These are phyloP conservation scores for Psammodynastes pulverulentus DNA, from an alignment of 2,113 vertebrate genomes.

Conservation along the genomic window DNA sequence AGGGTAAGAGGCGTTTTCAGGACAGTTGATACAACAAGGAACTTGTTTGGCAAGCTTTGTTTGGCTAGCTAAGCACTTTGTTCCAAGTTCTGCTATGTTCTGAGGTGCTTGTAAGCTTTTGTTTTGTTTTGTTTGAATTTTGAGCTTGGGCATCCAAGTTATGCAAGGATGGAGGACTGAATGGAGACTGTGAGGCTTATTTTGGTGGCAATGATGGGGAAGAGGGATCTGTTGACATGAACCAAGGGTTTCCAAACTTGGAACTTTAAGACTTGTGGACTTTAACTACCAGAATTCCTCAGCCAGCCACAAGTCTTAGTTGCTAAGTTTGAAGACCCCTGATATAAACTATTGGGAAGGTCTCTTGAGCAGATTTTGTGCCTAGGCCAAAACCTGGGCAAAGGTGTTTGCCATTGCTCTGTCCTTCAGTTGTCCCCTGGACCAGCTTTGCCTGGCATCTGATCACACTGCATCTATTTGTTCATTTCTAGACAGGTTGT, in stretches of 20 bases:
- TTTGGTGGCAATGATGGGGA: neutral
- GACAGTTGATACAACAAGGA: neutral
- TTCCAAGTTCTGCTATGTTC: neutral
- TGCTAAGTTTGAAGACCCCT: too few relatives aligned
- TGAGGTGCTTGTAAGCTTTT: neutral
- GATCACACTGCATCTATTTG: slow-evolving; percentile 53
- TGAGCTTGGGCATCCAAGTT: neutral
- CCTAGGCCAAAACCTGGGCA: neutral
- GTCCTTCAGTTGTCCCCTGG: neutral
- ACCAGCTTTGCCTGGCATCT: slow-evolving; percentile 32
- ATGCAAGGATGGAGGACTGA: neutral
- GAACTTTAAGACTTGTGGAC: too few relatives aligned
- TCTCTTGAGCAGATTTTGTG: neutral
- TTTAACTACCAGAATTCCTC: too few relatives aligned
- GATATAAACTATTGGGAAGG: neutral
- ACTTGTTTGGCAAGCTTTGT: neutral
- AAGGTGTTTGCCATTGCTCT: neutral
- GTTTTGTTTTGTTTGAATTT: neutral
- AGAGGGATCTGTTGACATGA: too few relatives aligned
- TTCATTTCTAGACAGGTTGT: neutral
- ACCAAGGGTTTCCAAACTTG: too few relatives aligned
- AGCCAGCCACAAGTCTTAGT: too few relatives aligned
- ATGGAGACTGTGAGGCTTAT: neutral
- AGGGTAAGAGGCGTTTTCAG: neutral
- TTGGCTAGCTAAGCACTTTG: neutral